Evolutionary conservation across 2,113 vertebrate genomes (phyloP).

Genomic region (Atherinomorus stipes): DNA sequence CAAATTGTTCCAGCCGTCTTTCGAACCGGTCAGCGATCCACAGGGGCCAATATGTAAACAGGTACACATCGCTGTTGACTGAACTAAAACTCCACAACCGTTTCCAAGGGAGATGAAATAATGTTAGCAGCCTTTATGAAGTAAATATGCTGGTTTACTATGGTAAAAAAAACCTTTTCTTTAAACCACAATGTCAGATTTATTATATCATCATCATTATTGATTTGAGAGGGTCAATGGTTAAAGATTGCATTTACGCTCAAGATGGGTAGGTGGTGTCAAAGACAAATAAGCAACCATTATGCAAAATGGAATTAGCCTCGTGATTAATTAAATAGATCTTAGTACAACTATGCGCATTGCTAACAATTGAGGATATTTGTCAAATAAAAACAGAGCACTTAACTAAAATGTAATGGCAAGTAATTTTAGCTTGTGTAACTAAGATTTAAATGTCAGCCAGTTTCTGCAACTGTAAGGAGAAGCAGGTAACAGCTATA

Average conservation of each 20-base stretch:
- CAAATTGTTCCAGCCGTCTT: neutral
- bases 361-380: neutral
- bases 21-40: slow-evolving; percentile 2
- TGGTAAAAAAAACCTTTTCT: no score
- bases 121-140: slow-evolving; percentile 7
- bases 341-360: neutral
- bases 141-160: neutral
- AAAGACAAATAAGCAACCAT: neutral
- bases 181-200: neutral
- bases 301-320: slow-evolving; percentile 10
- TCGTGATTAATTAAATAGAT: slow-evolving; percentile 9
- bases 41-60: slow-evolving; percentile 13
- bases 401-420: neutral
- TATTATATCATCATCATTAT: no score
- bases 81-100: neutral
- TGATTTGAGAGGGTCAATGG: neutral
- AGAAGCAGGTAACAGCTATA: neutral
- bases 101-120: neutral
- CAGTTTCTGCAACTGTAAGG: slow-evolving; percentile 9
- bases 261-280: neutral
- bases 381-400: slow-evolving; percentile 9
- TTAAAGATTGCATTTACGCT: neutral
- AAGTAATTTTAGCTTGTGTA: neutral
- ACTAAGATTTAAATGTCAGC: slow-evolving; percentile 38
- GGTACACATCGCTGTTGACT: slow-evolving; percentile 37